Evolutionary conservation across 2,888 invertebrate genomes (phyloP).

Genomic region (Drosophila trichaetosa): DNA sequence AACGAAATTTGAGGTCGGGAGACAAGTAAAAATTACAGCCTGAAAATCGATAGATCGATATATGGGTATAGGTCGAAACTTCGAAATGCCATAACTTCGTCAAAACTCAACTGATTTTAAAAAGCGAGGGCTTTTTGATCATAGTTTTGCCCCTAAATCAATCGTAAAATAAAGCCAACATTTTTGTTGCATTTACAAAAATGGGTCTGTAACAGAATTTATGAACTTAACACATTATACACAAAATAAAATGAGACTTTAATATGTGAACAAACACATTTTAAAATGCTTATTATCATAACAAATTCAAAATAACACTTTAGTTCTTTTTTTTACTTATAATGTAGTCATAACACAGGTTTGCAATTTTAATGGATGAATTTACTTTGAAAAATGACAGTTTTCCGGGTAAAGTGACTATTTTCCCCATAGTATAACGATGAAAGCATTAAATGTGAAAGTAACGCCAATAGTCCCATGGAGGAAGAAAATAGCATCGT

Average conservation of each 20-base stretch:
- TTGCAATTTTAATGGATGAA: background rate
- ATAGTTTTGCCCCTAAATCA: too few relatives aligned
- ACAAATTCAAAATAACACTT: background rate
- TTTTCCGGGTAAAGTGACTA: background rate
- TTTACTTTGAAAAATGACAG: background rate
- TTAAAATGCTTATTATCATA: background rate
- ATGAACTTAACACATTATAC: background rate
- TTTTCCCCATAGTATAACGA: background rate
- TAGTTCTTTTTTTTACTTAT: background rate
- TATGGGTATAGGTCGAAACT: too few relatives aligned
- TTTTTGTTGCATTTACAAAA: background rate
- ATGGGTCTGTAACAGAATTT: background rate
- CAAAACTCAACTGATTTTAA: too few relatives aligned
- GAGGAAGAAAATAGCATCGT: constrained; percentile 43
- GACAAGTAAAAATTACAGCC: too few relatives aligned
- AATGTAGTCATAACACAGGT: background rate
- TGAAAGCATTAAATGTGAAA: constrained; percentile 3
- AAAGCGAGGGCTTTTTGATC: too few relatives aligned
- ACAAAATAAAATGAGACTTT: background rate
- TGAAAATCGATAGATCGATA: too few relatives aligned
- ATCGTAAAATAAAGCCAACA: background rate
- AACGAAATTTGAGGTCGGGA: too few relatives aligned
- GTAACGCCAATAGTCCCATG: constrained; percentile 3
- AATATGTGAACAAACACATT: background rate
- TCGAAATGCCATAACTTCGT: too few relatives aligned